Evolutionary conservation across 1,140 invertebrate genomes (phyloP).

Genomic region (Drosophila nannoptera): DNA sequence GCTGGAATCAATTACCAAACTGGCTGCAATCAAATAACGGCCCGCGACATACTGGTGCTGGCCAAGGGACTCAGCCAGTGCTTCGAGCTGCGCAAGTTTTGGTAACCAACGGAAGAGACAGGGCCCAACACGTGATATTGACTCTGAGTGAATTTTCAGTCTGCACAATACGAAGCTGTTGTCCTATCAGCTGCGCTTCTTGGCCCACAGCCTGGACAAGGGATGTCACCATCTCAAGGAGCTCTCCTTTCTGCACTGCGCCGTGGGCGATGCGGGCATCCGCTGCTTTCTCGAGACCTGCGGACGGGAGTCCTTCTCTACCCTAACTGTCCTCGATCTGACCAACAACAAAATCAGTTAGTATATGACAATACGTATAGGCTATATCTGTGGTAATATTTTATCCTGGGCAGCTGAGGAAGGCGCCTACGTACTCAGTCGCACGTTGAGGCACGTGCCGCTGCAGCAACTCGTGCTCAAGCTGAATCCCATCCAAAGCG

Average conservation of each 20-base stretch:
- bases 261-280: constrained; percentile 75
- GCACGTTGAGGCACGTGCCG: constrained; percentile 53
- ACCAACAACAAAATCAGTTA: constrained; percentile 78
- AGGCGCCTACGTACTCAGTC: constrained; percentile 69
- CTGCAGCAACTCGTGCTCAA: constrained; percentile 62
- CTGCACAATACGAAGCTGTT: constrained; percentile 73
- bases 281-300: constrained; percentile 69
- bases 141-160: constrained; percentile 24
- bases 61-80: constrained; percentile 68
- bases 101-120: constrained; percentile 36
- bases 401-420: constrained; percentile 57
- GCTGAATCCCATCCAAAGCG: constrained; percentile 74
- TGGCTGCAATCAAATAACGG: constrained; percentile 72
- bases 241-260: constrained; percentile 72
- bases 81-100: constrained; percentile 69
- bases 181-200: constrained; percentile 65
- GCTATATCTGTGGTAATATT: neutral
- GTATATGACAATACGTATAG: neutral
- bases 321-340: constrained; percentile 68
- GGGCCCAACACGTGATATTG: neutral
- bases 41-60: constrained; percentile 61
- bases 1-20: constrained; percentile 73
- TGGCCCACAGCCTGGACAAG: constrained; percentile 73
- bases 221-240: constrained; percentile 66
- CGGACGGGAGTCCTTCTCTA: constrained; percentile 66